Evolutionary conservation across 2,888 invertebrate species (phyloP).

Genomic region (Metalampra italica): DNA sequence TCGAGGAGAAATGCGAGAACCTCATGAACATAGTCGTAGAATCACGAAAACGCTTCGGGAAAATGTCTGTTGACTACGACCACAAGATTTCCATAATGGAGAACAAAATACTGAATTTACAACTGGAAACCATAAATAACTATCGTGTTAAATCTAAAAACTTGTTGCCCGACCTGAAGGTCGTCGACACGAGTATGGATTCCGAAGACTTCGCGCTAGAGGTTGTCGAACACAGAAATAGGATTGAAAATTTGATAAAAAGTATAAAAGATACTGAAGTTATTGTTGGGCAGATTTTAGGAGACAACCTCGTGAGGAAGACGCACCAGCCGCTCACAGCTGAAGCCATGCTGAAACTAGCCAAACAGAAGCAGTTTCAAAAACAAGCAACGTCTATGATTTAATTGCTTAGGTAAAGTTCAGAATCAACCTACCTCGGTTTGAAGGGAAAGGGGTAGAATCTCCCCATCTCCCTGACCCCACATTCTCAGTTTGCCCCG

Average conservation of each 20-base stretch:
- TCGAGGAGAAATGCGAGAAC: slow-evolving; percentile 58
- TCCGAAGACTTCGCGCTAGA: slow-evolving; percentile 44
- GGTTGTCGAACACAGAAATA: slow-evolving; percentile 22
- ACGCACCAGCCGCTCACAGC: slow-evolving; percentile 43
- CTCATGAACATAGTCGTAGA: slow-evolving; percentile 65
- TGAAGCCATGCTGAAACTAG: slow-evolving; percentile 41
- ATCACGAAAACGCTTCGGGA: slow-evolving; percentile 63
- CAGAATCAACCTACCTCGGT: too few relatives aligned
- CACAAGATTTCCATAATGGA: slow-evolving; percentile 49
- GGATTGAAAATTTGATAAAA: slow-evolving; percentile 24
- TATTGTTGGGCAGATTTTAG: slow-evolving; percentile 47
- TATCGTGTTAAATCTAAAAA: slow-evolving; percentile 49
- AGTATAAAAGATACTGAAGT: slow-evolving; percentile 44
- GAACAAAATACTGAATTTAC: slow-evolving; percentile 53
- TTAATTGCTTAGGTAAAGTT: too few relatives aligned
- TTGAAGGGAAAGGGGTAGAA: too few relatives aligned
- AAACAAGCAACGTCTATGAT: background rate
- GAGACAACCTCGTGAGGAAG: slow-evolving; percentile 39
- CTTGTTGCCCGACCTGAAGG: slow-evolving; percentile 25
- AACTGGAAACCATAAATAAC: slow-evolving; percentile 47
- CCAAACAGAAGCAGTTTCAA: slow-evolving; percentile 27
- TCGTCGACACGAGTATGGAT: slow-evolving; percentile 36
- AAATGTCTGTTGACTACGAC: slow-evolving; percentile 55
- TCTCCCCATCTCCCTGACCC: too few relatives aligned
- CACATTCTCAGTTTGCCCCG: too few relatives aligned